A percentile compares a stretch with the other conserved stretches of the same genome.
These are phyloP conservation scores for Hyperoplus lanceolatus DNA, from an alignment of 2,797 vertebrate species.

Conservation along the genomic window DNA sequence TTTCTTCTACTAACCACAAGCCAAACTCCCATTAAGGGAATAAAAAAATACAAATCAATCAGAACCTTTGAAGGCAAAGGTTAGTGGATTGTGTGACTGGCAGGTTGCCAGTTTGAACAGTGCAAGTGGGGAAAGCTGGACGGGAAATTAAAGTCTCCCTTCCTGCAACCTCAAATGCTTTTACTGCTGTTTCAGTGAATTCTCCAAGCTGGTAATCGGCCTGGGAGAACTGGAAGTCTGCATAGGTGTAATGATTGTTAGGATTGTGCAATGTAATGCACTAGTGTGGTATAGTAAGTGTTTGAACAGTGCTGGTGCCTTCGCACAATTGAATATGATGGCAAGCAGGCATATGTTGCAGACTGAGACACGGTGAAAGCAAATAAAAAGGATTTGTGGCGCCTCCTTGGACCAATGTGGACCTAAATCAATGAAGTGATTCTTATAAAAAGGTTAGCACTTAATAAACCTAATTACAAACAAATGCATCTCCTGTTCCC, in stretches of 20 bases:
- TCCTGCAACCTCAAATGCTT: constrained; percentile 13
- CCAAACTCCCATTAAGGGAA: not conserved
- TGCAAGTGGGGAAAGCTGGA: not conserved
- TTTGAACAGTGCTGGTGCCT: not conserved
- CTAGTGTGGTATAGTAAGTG: not conserved
- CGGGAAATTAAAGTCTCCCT: constrained; percentile 9
- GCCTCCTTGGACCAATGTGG: not conserved
- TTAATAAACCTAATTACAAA: constrained; percentile 16
- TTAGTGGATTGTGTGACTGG: not conserved
- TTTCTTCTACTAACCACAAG: not conserved
- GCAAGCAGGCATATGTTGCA: constrained; percentile 6
- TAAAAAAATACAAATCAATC: not conserved
- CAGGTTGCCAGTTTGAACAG: not conserved
- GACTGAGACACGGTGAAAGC: not conserved
- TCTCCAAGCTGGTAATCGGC: constrained; percentile 1
- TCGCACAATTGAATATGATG: not conserved
- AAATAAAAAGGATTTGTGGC: constrained; percentile 20
- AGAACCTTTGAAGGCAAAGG: not conserved
- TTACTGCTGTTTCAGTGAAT: constrained; percentile 18
- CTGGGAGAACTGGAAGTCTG: not conserved
- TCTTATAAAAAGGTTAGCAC: constrained; percentile 5
- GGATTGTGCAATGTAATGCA: not conserved
- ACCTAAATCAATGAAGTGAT: constrained; percentile 20
- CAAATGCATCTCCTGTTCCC: constrained; percentile 1
- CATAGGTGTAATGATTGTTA: not conserved